Base-by-base conservation (phyloP, 1,140 invertebrate genomes). In the Daktulosphaira vitifoliae region DNA sequence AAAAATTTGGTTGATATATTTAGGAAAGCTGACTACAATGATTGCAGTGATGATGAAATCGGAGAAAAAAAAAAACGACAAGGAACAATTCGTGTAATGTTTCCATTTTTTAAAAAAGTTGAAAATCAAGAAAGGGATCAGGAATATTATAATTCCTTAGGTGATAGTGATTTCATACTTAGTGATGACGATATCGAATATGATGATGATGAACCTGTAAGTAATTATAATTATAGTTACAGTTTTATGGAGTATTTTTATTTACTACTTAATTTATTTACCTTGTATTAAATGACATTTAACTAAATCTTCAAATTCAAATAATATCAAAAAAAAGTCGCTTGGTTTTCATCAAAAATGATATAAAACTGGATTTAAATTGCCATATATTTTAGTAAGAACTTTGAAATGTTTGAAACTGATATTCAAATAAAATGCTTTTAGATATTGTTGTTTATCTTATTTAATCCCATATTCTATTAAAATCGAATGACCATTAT, bases 21-120 rank as follows among this genome's bases (percentile, higher is more conserved):
- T 46, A 59, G 54, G 2, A 44, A 59, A 46, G n/a, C 25, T 4
- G 18, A 44, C 18, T 62, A 62, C 46, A 48, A 62, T 22, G 56
- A 62, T 29, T 22, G 29, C 20, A 62, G 56, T 46, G 54, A 59
- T 29, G n/a, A 29, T 46, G 25, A 29, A 20, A 13, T 26, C 20
- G 25, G 44, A 7, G n/a, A 1, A n/a, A 25, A 26, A 23, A 62
- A 56, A 42, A 13, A 20, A 8, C 20, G 37, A 33, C 8, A 48
- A 15, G 22, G 39, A 18, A 26, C 56, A 6, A 18, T 48, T 18
- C 11, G n/a, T 18, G 22, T 48, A 2, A 62, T 46, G 3, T 62
- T 62, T 33, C 25, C 25, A 3, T 62, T 39, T 39, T 62, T 15
- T 48, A 46, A 48, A 33, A 15, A 4, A 23, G 20, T 5, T 0